phyloP scores from a whole-genome alignment of 2,888 invertebrate species.

The Apoderus coryli region DNA sequence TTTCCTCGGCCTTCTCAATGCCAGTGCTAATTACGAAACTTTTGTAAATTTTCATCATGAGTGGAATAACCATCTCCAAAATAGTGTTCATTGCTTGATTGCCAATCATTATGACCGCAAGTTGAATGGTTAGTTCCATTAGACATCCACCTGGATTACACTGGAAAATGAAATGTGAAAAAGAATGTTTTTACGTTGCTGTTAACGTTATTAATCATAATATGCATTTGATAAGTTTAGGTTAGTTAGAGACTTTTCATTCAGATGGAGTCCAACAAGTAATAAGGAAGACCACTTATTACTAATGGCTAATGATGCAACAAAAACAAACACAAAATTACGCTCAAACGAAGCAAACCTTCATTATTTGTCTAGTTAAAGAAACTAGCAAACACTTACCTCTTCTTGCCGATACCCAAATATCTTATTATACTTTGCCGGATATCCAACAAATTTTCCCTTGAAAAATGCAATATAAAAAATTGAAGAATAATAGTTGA shows the following conservation, averaged over 20 bases:
- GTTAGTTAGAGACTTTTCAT: too few species aligned
- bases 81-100: slow-evolving; percentile 69
- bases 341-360: too few species aligned
- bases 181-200: slow-evolving; percentile 6
- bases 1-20: slow-evolving; percentile 29
- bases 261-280: too few species aligned
- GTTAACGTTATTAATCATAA: slow-evolving; percentile 4
- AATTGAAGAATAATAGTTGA: slow-evolving; percentile 78
- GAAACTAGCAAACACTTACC: slow-evolving; percentile 32
- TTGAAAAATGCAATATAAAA: slow-evolving; percentile 73
- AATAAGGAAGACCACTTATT: too few species aligned
- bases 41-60: slow-evolving; percentile 41
- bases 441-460: slow-evolving; percentile 66
- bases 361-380: too few species aligned
- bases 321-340: slow-evolving; percentile 1
- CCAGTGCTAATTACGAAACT: slow-evolving; percentile 35
- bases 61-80: slow-evolving; percentile 61
- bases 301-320: too few species aligned
- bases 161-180: slow-evolving; percentile 28
- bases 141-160: slow-evolving; percentile 77
- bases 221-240: slow-evolving; percentile 1
- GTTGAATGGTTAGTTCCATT: slow-evolving; percentile 72
- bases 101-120: slow-evolving; percentile 75
- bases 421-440: slow-evolving; percentile 58
- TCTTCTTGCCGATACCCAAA: slow-evolving; percentile 58